Evolutionary conservation across 2,888 invertebrate genomes (phyloP).

Genomic region (Drosophila suboccidentalis): DNA sequence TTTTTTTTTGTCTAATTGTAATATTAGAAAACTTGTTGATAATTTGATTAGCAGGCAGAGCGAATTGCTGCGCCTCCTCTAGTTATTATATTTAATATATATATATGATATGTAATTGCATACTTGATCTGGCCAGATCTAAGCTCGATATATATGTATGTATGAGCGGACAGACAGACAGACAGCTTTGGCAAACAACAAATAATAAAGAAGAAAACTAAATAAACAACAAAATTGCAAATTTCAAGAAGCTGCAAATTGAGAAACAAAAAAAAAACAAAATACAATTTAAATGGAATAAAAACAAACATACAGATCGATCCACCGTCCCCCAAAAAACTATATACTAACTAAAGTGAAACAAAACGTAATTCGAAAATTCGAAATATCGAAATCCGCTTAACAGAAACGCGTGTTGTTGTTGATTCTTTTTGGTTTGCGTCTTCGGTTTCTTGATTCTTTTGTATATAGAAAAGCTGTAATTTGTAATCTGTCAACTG

Average conservation of each 20-base stretch:
- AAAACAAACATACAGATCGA: slow-evolving; percentile 22
- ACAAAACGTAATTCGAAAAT: slow-evolving; percentile 15
- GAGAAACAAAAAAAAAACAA: not conserved
- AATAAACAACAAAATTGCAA: not conserved
- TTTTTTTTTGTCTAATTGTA: slow-evolving; percentile 50
- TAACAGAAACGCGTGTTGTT: slow-evolving; percentile 41
- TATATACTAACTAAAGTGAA: not conserved
- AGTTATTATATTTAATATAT: slow-evolving; percentile 61
- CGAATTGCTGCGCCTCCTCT: slow-evolving; percentile 34
- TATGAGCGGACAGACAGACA: not conserved
- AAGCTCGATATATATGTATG: slow-evolving; percentile 12
- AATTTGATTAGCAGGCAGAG: slow-evolving; percentile 57
- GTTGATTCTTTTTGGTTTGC: slow-evolving; percentile 39
- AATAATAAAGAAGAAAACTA: slow-evolving; percentile 1
- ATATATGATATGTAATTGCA: slow-evolving; percentile 42
- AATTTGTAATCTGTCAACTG: slow-evolving; percentile 30
- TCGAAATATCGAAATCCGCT: slow-evolving; percentile 14
- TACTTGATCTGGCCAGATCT: slow-evolving; percentile 25
- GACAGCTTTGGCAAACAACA: slow-evolving; percentile 10
- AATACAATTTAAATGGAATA: not conserved
- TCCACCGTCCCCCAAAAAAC: slow-evolving; percentile 51
- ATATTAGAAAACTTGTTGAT: slow-evolving; percentile 63
- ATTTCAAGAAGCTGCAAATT: slow-evolving; percentile 2
- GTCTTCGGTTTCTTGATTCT: slow-evolving; percentile 21
- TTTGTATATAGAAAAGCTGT: slow-evolving; percentile 42